Percentiles rank a stretch among this genome's conserved stretches.
These are phyloP conservation scores for Adrianichthys oophorus DNA, from an alignment of 2,797 vertebrate genomes.

Conservation along the genomic window DNA sequence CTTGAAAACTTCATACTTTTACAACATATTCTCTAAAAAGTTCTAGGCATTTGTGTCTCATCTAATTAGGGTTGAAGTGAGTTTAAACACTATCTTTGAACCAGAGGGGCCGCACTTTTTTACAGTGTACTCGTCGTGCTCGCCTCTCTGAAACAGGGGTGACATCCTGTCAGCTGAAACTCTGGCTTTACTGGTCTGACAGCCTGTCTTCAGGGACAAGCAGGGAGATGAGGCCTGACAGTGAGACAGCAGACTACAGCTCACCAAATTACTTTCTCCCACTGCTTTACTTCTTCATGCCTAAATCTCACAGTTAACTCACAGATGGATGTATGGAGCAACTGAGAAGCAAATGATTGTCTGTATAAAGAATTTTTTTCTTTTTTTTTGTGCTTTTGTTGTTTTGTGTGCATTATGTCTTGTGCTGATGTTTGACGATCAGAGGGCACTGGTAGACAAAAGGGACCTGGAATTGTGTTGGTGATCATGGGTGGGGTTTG, in stretches of 20 bases:
- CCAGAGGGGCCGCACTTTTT: slow-evolving; percentile 16
- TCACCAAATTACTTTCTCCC: slow-evolving; percentile 47
- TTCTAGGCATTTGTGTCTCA: neutral
- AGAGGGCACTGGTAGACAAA: neutral
- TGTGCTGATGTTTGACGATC: slow-evolving; percentile 4
- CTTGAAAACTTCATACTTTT: neutral
- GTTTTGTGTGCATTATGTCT: slow-evolving; percentile 4
- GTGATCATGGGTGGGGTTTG: slow-evolving; percentile 18
- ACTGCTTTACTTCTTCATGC: slow-evolving; percentile 5
- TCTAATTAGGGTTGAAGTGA: slow-evolving; percentile 15
- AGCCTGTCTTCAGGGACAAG: slow-evolving; percentile 52
- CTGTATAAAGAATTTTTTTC: neutral
- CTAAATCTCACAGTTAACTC: neutral
- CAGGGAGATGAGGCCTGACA: slow-evolving; percentile 42
- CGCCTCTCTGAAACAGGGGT: slow-evolving; percentile 37
- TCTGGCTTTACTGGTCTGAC: slow-evolving; percentile 55
- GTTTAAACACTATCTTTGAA: slow-evolving; percentile 31
- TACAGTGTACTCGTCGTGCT: slow-evolving; percentile 9
- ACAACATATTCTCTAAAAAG: neutral
- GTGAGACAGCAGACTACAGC: slow-evolving; percentile 31
- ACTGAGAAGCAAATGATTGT: slow-evolving; percentile 6
- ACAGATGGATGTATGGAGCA: slow-evolving; percentile 10
- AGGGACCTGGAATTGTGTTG: slow-evolving; percentile 24
- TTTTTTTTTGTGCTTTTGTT: slow-evolving; percentile 12
- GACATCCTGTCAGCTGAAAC: slow-evolving; percentile 48